These are phyloP conservation scores for Emydocephalus ijimae DNA, from an alignment of 2,113 vertebrate genomes.

Conservation along the genomic window DNA sequence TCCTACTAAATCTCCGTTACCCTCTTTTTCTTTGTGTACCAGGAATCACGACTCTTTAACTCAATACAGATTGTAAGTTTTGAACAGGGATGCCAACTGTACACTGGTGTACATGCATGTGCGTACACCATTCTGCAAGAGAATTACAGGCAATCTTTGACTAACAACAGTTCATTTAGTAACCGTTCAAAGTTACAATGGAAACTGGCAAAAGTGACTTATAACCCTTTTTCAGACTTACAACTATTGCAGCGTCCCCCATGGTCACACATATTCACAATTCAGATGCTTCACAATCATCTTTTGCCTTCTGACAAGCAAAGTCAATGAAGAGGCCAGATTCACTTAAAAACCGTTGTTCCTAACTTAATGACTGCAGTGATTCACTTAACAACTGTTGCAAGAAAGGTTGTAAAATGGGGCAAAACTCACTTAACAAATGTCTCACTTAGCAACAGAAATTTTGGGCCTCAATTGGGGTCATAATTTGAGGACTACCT, in stretches of 20 bases:
- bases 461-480: too few relatives aligned
- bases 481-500: not conserved
- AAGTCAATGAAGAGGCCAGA: not conserved
- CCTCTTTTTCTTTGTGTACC: not conserved
- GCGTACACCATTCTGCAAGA: not conserved
- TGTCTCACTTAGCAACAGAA: not conserved
- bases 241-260: not conserved
- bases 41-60: not conserved
- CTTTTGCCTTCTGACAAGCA: not conserved
- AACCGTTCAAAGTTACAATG: not conserved
- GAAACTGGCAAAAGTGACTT: not conserved
- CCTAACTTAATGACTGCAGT: not conserved
- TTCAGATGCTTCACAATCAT: not conserved
- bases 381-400: not conserved
- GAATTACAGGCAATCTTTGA: not conserved
- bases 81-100: not conserved
- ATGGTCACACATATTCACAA: not conserved
- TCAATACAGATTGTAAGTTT: not conserved
- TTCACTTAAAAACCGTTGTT: not conserved
- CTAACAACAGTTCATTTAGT: not conserved
- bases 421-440: not conserved
- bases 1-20: not conserved
- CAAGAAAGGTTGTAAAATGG: not conserved
- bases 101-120: not conserved
- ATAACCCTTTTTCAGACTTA: not conserved